Percentiles rank a stretch among this genome's conserved stretches.
Evolutionary conservation across 2,888 invertebrate species (phyloP).

Genomic region (Polietes domitor): DNA sequence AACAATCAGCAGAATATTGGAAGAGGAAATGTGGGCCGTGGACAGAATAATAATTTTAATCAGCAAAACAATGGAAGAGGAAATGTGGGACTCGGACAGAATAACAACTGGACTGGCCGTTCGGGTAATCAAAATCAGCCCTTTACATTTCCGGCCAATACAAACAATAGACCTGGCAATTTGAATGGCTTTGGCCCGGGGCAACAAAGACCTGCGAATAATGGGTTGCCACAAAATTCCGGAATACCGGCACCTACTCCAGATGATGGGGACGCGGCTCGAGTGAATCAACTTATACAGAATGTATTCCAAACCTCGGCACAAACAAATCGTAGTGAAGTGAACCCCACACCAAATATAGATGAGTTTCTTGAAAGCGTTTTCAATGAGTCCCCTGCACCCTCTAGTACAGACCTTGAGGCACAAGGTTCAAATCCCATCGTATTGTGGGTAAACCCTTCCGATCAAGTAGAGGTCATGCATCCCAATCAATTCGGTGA

Average conservation of each 20-base stretch:
- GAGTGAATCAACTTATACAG: conserved; percentile 39
- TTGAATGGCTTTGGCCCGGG: neutral
- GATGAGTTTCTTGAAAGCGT: conserved; percentile 16
- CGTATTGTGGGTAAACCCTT: neutral
- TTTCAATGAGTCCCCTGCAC: neutral
- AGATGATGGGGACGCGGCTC: neutral
- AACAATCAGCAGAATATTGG: conserved; percentile 6
- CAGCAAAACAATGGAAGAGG: conserved; percentile 6
- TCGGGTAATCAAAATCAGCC: conserved; percentile 30
- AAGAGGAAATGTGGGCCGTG: conserved; percentile 9
- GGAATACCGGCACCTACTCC: neutral
- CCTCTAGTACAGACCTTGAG: neutral
- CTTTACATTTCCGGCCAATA: conserved; percentile 24
- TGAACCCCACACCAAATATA: neutral
- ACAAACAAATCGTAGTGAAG: neutral
- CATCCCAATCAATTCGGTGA: neutral
- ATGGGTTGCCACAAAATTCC: conserved; percentile 29
- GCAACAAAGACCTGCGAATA: conserved; percentile 1
- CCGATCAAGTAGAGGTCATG: conserved; percentile 26
- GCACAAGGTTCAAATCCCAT: neutral
- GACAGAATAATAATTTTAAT: conserved; percentile 22
- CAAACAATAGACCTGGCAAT: conserved; percentile 11
- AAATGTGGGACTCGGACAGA: conserved; percentile 35
- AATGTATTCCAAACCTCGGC: conserved; percentile 35
- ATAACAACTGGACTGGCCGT: conserved; percentile 7